phyloP scores from a whole-genome alignment of 2,797 vertebrate species.

The Sebastes vulpes region DNA sequence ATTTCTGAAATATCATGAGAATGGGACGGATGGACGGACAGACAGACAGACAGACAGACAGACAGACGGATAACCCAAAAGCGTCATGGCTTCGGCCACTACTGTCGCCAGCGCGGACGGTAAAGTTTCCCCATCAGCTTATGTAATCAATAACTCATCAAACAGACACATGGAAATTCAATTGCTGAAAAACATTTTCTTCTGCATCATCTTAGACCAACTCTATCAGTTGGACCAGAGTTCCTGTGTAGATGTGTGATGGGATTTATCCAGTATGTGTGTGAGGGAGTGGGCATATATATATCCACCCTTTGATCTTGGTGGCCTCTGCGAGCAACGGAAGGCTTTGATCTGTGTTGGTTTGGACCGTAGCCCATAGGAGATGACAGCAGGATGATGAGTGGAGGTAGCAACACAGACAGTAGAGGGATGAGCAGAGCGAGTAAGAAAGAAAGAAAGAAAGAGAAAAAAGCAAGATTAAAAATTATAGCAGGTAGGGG shows the following conservation, averaged over 20 bases:
- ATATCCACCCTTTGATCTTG: constrained; percentile 59
- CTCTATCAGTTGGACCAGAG: not conserved
- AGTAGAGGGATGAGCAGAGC: constrained; percentile 31
- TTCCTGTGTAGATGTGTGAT: constrained; percentile 18
- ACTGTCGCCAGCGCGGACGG: not conserved
- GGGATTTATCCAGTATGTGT: constrained; percentile 27
- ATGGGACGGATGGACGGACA: not conserved
- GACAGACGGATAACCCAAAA: no score
- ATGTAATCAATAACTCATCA: not conserved
- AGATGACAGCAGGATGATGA: constrained; percentile 56
- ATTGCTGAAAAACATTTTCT: not conserved
- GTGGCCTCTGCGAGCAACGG: constrained; percentile 44
- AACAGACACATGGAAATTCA: not conserved
- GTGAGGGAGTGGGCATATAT: constrained; percentile 7
- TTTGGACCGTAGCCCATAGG: constrained; percentile 50
- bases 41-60: no score
- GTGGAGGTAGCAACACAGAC: constrained; percentile 33
- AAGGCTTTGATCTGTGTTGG: constrained; percentile 56
- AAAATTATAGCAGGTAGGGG: constrained; percentile 5
- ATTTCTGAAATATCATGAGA: not conserved
- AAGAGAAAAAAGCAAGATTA: constrained; percentile 18
- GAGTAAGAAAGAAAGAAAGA: constrained; percentile 17
- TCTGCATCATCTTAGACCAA: not conserved
- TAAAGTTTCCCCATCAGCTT: not conserved
- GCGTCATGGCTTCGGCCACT: not conserved